Evolutionary conservation across 35 echinoderm and acorn worm species (phyloP), one percentile per base, ranked within the genome.

Genomic region (Ophiothrix spiculata): DNA sequence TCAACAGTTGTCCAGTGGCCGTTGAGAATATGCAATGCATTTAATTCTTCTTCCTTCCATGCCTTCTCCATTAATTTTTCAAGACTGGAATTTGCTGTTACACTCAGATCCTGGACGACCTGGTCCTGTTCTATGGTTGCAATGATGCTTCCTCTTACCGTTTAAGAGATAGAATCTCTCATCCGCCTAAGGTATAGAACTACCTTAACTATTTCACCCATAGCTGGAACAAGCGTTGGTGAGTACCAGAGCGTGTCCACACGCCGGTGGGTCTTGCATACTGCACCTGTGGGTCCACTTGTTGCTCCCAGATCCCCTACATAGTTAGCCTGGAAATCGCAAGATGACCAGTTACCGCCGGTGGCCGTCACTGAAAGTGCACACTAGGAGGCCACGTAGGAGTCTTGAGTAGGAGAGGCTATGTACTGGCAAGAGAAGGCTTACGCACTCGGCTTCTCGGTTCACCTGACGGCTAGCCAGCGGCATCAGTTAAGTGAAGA

Each of bases 231-330:
- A 56, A 56, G 40, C 40, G 78, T 80, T 80, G 33, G 41, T 83
- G 80, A 83, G 80, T 23, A 46, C 80, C 80, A 83, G 80, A 46
- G 80, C 80, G 40, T 83, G 23, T 83, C 49, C 80, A 56, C 49
- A 56, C 40, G 80, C 80, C 80, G 39, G 80, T 56, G 80, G 80
- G 42, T 46, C 80, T 33, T 83, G 80, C 80, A 56, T 56, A 81
- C 79, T 81, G 36, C 40, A 81, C 14, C 36, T 81, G 13, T 81
- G 37, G 80, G 16, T 4, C 40, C 40, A 29, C 40, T 35, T 56
- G n/a, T 46, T 83, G 40, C 80, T 83, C 49, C 42, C 33, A 83
- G 80, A 69, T 69, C 54, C 80, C 80, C 80, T 83, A 41, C 40
- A 56, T 56, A 21, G 33, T 83, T 39, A 56, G 80, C 28, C 40